These are phyloP conservation scores for Harpagifer antarcticus DNA, from an alignment of 2,797 vertebrate species.

Conservation along the genomic window DNA sequence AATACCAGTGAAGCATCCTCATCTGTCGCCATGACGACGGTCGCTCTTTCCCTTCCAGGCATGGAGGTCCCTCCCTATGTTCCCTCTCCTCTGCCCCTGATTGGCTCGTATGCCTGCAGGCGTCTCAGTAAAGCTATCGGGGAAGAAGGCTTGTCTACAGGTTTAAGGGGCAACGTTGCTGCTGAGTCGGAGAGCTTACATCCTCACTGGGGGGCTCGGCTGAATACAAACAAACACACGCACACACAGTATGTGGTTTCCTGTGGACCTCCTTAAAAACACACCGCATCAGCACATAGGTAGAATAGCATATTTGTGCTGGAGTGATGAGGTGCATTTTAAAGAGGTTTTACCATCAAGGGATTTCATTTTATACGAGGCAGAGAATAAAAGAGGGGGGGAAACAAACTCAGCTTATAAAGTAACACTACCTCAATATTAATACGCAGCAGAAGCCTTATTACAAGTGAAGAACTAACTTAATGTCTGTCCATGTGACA, in stretches of 20 bases:
- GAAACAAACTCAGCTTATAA: constrained; percentile 6
- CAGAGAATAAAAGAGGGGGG: neutral
- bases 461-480: constrained; percentile 38
- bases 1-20: constrained; percentile 76
- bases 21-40: constrained; percentile 80
- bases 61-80: constrained; percentile 57
- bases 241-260: constrained; percentile 31
- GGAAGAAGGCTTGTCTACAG: constrained; percentile 58
- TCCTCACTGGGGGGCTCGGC: constrained; percentile 38
- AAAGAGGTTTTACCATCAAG: constrained; percentile 26
- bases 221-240: constrained; percentile 51
- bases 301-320: constrained; percentile 28
- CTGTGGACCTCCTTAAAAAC: constrained; percentile 30
- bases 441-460: constrained; percentile 21
- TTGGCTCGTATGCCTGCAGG: constrained; percentile 68
- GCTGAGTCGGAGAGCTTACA: constrained; percentile 62
- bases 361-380: constrained; percentile 28
- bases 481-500: constrained; percentile 51
- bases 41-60: constrained; percentile 63
- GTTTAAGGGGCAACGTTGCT: constrained; percentile 65
- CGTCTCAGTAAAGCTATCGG: constrained; percentile 53
- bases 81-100: constrained; percentile 59
- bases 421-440: constrained; percentile 19
- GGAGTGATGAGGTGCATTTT: constrained; percentile 41
- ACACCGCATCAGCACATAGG: constrained; percentile 46